Evolutionary conservation across 2,797 vertebrate genomes (phyloP).

Genomic region (Acrossocheilus fasciatus): DNA sequence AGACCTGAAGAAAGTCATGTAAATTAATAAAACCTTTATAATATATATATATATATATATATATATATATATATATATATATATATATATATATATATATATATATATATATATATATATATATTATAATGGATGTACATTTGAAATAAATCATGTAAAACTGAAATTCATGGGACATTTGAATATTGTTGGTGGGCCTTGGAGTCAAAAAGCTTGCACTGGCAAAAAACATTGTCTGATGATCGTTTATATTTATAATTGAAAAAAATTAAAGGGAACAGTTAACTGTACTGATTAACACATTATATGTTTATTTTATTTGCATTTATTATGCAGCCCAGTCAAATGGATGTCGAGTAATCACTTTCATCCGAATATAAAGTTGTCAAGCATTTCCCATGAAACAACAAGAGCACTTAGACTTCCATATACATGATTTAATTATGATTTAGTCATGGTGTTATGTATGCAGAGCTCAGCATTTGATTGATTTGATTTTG

Average conservation of each 20-base stretch:
- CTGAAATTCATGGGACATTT: background rate
- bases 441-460: background rate
- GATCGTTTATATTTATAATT: background rate
- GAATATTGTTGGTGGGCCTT: background rate
- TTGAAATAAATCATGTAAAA: background rate
- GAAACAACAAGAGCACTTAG: background rate
- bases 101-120: no score
- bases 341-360: background rate
- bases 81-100: no score
- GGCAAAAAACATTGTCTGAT: background rate
- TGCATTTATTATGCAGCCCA: background rate
- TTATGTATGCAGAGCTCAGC: conserved; percentile 1
- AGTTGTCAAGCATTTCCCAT: background rate
- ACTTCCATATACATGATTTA: background rate
- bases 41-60: no score
- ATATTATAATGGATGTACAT: no score
- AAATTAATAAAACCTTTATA: background rate
- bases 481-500: background rate
- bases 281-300: background rate
- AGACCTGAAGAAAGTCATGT: background rate
- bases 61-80: no score
- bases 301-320: background rate
- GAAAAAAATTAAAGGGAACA: background rate
- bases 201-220: background rate
- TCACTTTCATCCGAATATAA: background rate